Conservation (phyloP, 2,797 vertebrate species). For the Lagorchestes hirsutus region DNA sequence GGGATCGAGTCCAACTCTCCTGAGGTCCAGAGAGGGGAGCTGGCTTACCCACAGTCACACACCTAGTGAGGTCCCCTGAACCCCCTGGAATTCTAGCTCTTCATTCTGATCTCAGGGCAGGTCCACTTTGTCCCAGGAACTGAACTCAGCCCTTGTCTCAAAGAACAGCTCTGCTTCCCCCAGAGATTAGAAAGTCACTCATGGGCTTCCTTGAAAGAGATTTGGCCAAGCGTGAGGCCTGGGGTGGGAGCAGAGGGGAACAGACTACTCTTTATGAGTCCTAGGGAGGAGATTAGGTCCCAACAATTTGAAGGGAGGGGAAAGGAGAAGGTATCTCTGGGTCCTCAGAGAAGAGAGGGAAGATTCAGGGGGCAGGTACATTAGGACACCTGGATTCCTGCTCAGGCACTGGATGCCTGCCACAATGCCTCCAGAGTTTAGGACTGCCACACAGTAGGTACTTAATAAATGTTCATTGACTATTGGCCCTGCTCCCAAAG, state of each 20-base stretch:
- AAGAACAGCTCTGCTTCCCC: not conserved
- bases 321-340: not conserved
- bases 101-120: not conserved
- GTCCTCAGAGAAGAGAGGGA: too few species aligned
- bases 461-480: not conserved
- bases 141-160: not conserved
- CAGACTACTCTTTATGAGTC: not conserved
- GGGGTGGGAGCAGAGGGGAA: too few species aligned
- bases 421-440: not conserved
- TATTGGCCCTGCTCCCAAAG: not conserved
- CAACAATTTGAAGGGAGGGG: not conserved
- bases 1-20: too few species aligned
- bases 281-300: not conserved
- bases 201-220: rapidly evolving
- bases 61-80: too few species aligned
- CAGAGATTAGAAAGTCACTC: not conserved
- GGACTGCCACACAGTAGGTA: not conserved
- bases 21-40: too few species aligned
- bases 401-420: not conserved
- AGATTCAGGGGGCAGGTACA: too few species aligned
- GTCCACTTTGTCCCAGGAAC: not conserved
- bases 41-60: too few species aligned
- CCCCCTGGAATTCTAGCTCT: too few species aligned
- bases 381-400: not conserved
- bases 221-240: not conserved